Percentiles rank a stretch among this genome's conserved stretches.
These are phyloP conservation scores for Cariama cristata DNA, from an alignment of 2,113 vertebrate genomes.

Conservation along the genomic window DNA sequence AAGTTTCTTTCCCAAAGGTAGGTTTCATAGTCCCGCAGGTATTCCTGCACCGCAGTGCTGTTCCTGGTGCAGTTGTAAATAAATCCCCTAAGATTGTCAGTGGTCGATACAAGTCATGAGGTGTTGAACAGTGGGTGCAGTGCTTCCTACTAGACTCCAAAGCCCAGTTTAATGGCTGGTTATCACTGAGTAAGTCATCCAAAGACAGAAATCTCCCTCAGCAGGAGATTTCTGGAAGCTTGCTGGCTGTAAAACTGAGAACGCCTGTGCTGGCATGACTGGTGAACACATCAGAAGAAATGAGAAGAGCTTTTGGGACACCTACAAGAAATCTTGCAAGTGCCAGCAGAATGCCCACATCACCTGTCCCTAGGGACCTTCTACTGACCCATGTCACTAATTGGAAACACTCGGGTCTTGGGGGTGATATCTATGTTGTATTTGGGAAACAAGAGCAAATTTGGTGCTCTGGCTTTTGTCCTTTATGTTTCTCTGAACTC, in stretches of 20 bases:
- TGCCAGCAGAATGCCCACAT: neutral
- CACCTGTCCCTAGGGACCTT: accelerated
- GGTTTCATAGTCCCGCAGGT: neutral
- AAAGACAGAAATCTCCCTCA: neutral
- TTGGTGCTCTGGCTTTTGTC: neutral
- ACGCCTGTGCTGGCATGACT: accelerated
- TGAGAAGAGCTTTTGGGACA: neutral
- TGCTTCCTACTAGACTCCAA: neutral
- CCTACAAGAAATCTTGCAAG: neutral
- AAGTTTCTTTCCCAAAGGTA: neutral
- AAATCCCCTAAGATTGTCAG: neutral
- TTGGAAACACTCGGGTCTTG: accelerated
- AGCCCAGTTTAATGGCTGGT: neutral
- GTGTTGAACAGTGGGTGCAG: too few species aligned
- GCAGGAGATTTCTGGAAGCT: neutral
- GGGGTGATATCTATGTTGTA: too few species aligned
- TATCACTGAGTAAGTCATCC: neutral
- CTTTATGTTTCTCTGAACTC: neutral
- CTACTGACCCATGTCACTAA: accelerated
- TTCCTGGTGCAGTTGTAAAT: neutral
- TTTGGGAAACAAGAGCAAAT: neutral
- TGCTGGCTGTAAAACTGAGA: neutral
- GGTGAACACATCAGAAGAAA: neutral
- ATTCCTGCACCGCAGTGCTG: neutral
- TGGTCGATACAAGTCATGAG: neutral